These are phyloP conservation scores for Sebastiscus tertius DNA, from an alignment of 2,797 vertebrate species.

Conservation along the genomic window DNA sequence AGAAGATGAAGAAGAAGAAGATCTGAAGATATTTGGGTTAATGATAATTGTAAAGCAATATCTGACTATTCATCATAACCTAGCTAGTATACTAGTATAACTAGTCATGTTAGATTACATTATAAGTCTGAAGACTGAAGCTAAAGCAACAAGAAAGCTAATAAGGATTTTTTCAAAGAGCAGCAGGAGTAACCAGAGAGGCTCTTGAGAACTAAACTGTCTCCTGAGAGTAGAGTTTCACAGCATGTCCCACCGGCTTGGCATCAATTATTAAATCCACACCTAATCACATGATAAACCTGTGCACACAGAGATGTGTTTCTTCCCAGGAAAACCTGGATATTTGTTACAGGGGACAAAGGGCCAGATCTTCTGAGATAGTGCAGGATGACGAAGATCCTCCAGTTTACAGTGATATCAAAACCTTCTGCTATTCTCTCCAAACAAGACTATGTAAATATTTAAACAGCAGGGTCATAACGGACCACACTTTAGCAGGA, in stretches of 20 bases:
- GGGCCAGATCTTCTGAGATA: conserved; percentile 27
- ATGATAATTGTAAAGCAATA: background rate
- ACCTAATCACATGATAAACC: conserved; percentile 60
- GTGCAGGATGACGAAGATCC: background rate
- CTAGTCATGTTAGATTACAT: background rate
- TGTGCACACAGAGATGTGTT: conserved; percentile 50
- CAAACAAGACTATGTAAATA: conserved; percentile 14
- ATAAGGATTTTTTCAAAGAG: conserved; percentile 26
- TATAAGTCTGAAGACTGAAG: background rate
- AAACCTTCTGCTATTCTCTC: conserved; percentile 48
- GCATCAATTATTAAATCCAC: conserved; percentile 83
- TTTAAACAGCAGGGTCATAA: conserved; percentile 5
- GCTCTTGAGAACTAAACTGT: conserved; percentile 66
- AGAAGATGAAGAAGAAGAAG: too few species aligned
- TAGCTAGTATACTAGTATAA: too few species aligned
- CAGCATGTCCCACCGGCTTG: conserved; percentile 53
- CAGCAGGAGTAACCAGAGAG: conserved; percentile 59
- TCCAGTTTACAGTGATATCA: conserved; percentile 30
- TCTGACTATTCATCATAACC: background rate
- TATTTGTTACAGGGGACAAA: conserved; percentile 46
- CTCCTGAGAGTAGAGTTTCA: conserved; percentile 81
- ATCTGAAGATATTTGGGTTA: background rate
- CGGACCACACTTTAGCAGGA: background rate
- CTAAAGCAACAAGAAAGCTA: background rate
- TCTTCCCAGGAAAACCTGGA: conserved; percentile 37